Percentiles rank a stretch among this genome's conserved stretches.
phyloP scores from a whole-genome alignment of 2,797 vertebrate species.

The Bradypus variegatus region DNA sequence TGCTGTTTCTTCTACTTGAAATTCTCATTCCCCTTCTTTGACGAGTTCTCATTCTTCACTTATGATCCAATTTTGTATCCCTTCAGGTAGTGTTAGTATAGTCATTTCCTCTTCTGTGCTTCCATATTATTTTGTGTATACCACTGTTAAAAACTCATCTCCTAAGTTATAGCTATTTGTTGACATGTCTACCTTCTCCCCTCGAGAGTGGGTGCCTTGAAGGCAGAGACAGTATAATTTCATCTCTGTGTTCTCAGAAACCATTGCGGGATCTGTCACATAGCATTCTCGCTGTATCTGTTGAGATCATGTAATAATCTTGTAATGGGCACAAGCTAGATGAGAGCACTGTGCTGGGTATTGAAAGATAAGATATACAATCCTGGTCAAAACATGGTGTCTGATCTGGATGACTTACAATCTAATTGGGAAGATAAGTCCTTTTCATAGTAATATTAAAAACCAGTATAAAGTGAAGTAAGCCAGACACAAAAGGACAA shows the following conservation, averaged over 20 bases:
- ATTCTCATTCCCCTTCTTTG: not conserved
- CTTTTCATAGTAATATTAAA: constrained; percentile 10
- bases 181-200: not conserved
- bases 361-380: not conserved
- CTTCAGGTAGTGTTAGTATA: not conserved
- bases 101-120: not conserved
- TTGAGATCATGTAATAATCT: not conserved
- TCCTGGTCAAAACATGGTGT: not conserved
- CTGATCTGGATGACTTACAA: not conserved
- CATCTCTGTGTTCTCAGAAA: not conserved
- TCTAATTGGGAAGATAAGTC: not conserved
- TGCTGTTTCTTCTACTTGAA: not conserved
- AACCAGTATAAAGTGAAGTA: not conserved
- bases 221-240: not conserved
- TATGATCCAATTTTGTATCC: not conserved
- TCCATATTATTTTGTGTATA: not conserved
- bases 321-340: not conserved
- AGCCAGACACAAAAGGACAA: too few species aligned
- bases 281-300: not conserved
- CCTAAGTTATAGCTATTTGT: not conserved
- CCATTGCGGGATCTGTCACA: not conserved
- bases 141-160: not conserved
- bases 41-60: constrained; percentile 11
- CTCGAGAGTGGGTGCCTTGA: not conserved
- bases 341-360: not conserved